Percentiles rank a stretch among this genome's conserved stretches.
Conservation (phyloP, 2,888 invertebrate genomes). For the Bimastos eiseni region DNA sequence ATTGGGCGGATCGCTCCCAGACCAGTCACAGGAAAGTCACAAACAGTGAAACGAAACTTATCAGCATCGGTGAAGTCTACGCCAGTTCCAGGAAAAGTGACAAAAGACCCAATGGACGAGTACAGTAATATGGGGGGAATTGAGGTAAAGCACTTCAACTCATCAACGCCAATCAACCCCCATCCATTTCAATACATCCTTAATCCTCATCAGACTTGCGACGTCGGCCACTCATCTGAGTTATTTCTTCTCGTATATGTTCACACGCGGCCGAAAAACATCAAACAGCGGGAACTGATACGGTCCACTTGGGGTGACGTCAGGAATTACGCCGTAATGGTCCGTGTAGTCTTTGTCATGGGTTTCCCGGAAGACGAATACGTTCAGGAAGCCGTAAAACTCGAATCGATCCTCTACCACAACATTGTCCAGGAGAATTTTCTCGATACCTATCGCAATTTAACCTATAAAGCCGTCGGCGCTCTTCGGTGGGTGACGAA, state of each 20-base stretch:
- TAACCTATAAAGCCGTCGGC: conserved; percentile 63
- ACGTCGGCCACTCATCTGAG: conserved; percentile 29
- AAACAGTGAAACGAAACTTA: not conserved
- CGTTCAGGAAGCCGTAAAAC: conserved; percentile 49
- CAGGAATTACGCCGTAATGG: conserved; percentile 44
- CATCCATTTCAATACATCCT: conserved; percentile 50
- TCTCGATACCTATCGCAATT: conserved; percentile 62
- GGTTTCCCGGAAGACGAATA: conserved; percentile 29
- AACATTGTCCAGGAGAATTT: conserved; percentile 62
- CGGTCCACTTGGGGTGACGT: conserved; percentile 59
- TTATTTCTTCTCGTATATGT: conserved; percentile 54
- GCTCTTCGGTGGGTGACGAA: conserved; percentile 61
- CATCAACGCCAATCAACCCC: conserved; percentile 45
- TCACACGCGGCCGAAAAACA: conserved; percentile 57
- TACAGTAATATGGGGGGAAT: conserved; percentile 7
- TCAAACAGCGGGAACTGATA: conserved; percentile 56
- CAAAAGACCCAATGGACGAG: not conserved
- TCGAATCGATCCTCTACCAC: conserved; percentile 54
- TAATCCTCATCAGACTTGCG: not conserved
- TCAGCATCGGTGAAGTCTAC: not conserved
- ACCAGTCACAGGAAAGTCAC: not conserved
- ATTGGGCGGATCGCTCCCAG: not conserved
- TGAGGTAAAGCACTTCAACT: not conserved
- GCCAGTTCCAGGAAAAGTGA: not conserved
- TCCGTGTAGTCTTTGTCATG: conserved; percentile 55